Conservation (phyloP, 2,888 invertebrate species). For the Epinotia demarniana region DNA sequence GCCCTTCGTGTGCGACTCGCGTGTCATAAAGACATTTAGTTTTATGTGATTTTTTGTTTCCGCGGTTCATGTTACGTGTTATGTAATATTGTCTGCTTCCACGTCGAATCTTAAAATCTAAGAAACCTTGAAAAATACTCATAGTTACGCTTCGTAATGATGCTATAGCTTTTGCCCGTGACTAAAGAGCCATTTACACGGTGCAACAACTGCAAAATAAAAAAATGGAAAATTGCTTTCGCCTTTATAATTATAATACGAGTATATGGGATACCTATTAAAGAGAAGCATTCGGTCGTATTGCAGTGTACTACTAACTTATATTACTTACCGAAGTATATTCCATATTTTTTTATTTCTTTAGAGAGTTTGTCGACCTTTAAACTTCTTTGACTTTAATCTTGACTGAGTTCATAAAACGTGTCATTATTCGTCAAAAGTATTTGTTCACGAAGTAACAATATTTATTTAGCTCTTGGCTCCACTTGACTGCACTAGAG, state of each 20-base stretch:
- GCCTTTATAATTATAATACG: neutral
- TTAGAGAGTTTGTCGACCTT: slow-evolving; percentile 4
- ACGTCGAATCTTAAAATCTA: slow-evolving; percentile 21
- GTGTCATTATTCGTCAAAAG: slow-evolving; percentile 46
- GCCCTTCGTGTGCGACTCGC: slow-evolving; percentile 34
- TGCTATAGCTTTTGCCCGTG: no score
- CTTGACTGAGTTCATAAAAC: slow-evolving; percentile 13
- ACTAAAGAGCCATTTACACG: no score
- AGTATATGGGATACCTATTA: no score
- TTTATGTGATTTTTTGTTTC: slow-evolving; percentile 38
- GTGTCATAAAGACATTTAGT: slow-evolving; percentile 37
- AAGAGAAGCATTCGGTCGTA: neutral
- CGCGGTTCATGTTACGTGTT: slow-evolving; percentile 34
- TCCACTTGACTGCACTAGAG: slow-evolving; percentile 51
- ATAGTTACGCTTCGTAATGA: neutral
- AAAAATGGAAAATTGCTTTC: neutral
- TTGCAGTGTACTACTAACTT: neutral
- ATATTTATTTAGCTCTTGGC: slow-evolving; percentile 69
- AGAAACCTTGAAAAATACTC: slow-evolving; percentile 10
- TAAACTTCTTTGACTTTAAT: neutral
- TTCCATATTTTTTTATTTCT: neutral
- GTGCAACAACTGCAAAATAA: neutral
- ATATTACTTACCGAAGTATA: neutral
- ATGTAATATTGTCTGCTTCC: slow-evolving; percentile 31
- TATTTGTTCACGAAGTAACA: slow-evolving; percentile 61